Percentiles rank a stretch among this genome's conserved stretches.
phyloP scores from a whole-genome alignment of 2,888 invertebrate species.

The Dione juno region DNA sequence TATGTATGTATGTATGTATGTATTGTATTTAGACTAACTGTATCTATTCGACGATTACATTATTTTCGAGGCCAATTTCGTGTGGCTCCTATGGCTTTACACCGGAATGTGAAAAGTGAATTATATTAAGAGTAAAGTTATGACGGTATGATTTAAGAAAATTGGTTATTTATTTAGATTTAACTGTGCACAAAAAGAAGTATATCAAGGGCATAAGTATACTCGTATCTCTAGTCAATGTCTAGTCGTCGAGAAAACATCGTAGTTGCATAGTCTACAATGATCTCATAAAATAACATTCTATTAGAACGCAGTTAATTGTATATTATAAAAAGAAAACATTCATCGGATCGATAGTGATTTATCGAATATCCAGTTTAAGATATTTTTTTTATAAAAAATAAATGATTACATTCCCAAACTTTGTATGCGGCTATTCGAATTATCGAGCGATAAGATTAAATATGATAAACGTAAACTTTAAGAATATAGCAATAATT shows the following conservation, averaged over 20 bases:
- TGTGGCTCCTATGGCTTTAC: slow-evolving; percentile 1
- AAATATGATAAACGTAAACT: not conserved
- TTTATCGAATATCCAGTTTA: not conserved
- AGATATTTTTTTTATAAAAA: not conserved
- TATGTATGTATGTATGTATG: not conserved
- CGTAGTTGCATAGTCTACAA: slow-evolving; percentile 14
- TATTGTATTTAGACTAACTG: no score
- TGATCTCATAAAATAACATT: slow-evolving; percentile 35
- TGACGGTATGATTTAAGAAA: not conserved
- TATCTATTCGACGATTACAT: not conserved
- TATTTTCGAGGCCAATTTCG: slow-evolving; percentile 7
- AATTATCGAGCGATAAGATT: not conserved
- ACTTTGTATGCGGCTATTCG: not conserved
- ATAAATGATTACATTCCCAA: slow-evolving; percentile 6
- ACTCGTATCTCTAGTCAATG: slow-evolving; percentile 33
- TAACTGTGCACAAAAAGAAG: slow-evolving; percentile 36
- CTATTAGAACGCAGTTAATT: slow-evolving; percentile 16
- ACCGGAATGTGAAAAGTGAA: not conserved
- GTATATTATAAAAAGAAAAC: not conserved
- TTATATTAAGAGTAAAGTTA: not conserved
- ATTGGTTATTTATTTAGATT: slow-evolving; percentile 26
- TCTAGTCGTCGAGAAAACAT: slow-evolving; percentile 36
- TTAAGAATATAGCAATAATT: slow-evolving; percentile 42
- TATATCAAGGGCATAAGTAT: slow-evolving; percentile 1
- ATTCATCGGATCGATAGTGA: not conserved